phyloP scores from a whole-genome alignment of 92 coral and sea anemone genomes.

The Paragorgia papillata region DNA sequence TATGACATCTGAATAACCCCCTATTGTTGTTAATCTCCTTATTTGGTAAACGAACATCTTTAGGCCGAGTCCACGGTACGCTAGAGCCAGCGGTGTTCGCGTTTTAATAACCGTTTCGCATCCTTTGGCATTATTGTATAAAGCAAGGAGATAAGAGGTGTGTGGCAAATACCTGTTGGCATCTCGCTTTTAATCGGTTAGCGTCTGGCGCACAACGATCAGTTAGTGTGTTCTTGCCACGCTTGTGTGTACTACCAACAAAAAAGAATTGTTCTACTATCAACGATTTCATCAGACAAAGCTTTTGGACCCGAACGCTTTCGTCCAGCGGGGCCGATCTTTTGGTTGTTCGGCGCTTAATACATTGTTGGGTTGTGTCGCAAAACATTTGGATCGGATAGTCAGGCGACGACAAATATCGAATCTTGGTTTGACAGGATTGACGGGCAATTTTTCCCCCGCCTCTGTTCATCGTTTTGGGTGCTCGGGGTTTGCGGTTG shows the following conservation, averaged over 20 bases:
- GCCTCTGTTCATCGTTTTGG: neutral
- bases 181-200: slow-evolving; percentile 25
- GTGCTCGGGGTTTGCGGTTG: neutral
- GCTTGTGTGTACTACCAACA: neutral
- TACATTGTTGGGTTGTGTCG: neutral
- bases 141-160: slow-evolving; percentile 23
- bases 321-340: neutral
- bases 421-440: neutral
- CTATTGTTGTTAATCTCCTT: slow-evolving; percentile 32
- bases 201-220: slow-evolving; percentile 26
- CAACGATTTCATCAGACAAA: slow-evolving; percentile 8
- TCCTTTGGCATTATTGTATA: slow-evolving; percentile 8
- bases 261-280: neutral
- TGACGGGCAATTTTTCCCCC: neutral
- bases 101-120: slow-evolving; percentile 1
- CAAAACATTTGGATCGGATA: neutral
- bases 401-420: neutral
- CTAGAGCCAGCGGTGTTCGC: neutral
- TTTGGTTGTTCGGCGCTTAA: too few species aligned
- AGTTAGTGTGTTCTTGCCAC: slow-evolving; percentile 6
- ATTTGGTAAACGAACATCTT: slow-evolving; percentile 14
- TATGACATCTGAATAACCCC: slow-evolving; percentile 38
- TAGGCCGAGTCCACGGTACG: neutral
- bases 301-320: neutral
- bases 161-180: slow-evolving; percentile 38